These are phyloP conservation scores for Acanthoscelides obtectus DNA, from an alignment of 2,888 invertebrate genomes.

Conservation along the genomic window DNA sequence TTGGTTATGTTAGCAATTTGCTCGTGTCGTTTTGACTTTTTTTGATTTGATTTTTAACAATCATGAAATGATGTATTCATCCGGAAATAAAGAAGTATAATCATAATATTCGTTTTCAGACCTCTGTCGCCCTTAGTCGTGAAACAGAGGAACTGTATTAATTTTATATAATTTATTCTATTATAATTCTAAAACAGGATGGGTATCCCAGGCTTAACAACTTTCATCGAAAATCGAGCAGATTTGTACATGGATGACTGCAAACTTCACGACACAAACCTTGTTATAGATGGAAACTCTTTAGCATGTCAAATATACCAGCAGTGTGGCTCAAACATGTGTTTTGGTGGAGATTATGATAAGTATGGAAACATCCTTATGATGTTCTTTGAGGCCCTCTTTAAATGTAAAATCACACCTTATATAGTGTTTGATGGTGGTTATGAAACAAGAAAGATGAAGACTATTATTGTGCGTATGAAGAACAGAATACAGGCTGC, in stretches of 20 bases:
- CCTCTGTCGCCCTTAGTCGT: too few species aligned
- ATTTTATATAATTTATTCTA: neutral
- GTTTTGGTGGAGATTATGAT: slow-evolving; percentile 85
- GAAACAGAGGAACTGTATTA: too few species aligned
- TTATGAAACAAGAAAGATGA: slow-evolving; percentile 50
- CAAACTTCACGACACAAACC: slow-evolving; percentile 60
- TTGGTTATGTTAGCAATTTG: too few species aligned
- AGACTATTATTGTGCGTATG: slow-evolving; percentile 31
- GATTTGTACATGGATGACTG: slow-evolving; percentile 60
- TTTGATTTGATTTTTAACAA: too few species aligned
- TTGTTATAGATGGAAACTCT: slow-evolving; percentile 80
- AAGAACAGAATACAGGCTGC: slow-evolving; percentile 29
- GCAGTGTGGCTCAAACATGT: slow-evolving; percentile 53
- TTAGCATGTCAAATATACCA: slow-evolving; percentile 68
- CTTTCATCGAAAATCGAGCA: slow-evolving; percentile 66
- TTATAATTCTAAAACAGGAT: slow-evolving; percentile 9
- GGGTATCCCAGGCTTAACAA: slow-evolving; percentile 76
- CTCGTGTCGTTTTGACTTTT: too few species aligned
- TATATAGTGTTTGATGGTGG: slow-evolving; percentile 73
- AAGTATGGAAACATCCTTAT: slow-evolving; percentile 61
- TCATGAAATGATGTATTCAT: too few species aligned
- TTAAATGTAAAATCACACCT: slow-evolving; percentile 65
- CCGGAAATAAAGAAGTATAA: too few species aligned
- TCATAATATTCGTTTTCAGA: too few species aligned
- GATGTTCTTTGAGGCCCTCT: slow-evolving; percentile 65